Evolutionary conservation across 1,140 invertebrate species (phyloP), one percentile per base, ranked within the genome.

Genomic region (Samia ricini): DNA sequence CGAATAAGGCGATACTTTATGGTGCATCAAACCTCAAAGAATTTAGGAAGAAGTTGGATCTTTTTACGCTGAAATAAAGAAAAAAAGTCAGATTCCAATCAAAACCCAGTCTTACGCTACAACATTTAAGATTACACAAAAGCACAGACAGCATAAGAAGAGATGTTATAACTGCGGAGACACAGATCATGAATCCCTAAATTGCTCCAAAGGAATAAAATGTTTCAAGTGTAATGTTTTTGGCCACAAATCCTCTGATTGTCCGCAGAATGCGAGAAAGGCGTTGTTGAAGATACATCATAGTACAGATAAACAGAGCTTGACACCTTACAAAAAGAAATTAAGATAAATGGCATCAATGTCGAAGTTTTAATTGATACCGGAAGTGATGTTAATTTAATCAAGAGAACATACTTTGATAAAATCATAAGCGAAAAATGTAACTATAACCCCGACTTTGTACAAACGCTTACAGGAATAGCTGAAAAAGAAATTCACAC

Each of bases 141-240:
- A 50, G n/a, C 10, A 19, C 15, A 15, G 15, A 49, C 4, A 18
- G 4, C 52, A 55, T 54, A 23, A 7, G 23, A 62, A 66, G 26
- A 59, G 60, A 64, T 74, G 69, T 51, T 71, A 49, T 26, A 66
- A 72, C 56, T 72, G 61, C 21, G 66, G 72, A n/a, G 65, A 63
- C 20, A 22, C 26, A 24, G 63, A 61, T 56, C 69, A 69, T 58
- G 54, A 61, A 42, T 54, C 51, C 48, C 23, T 58, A 0, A 21
- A n/a, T 18, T 68, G 69, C 20, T 36, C 51, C 0, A 74, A 74
- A 57, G 70, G 72, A 18, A 50, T 69, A 15, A 72, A 75, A 59
- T 77, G 69, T 51, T 77, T 79, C 55, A 64, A 55, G 15, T 77
- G 74, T 52, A 69, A 75, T 55, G 59, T 59, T 4, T 68, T 63